Evolutionary conservation across 2,888 invertebrate species (phyloP).

Genomic region (Calliphora vomitoria): DNA sequence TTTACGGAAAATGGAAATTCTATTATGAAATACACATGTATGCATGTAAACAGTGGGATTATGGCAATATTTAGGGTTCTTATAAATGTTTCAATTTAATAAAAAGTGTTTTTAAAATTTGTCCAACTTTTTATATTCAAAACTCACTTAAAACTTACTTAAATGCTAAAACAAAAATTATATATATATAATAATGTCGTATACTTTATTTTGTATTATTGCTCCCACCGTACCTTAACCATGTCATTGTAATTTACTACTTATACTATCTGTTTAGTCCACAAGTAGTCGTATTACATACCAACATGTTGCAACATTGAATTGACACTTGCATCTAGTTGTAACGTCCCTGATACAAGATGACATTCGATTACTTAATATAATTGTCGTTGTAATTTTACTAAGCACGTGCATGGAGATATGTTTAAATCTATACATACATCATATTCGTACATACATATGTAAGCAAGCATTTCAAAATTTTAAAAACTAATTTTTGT

Average conservation of each 20-base stretch:
- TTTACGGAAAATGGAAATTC: constrained; percentile 14
- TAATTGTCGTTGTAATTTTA: constrained; percentile 47
- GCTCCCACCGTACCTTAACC: not conserved
- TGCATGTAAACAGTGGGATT: constrained; percentile 9
- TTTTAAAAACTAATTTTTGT: constrained; percentile 45
- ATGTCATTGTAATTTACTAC: constrained; percentile 13
- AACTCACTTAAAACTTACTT: too few relatives aligned
- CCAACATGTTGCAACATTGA: constrained; percentile 42
- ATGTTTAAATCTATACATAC: not conserved
- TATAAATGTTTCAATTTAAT: too few relatives aligned
- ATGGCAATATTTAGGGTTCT: too few relatives aligned
- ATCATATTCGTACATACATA: too few relatives aligned
- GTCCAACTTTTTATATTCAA: too few relatives aligned
- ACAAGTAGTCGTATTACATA: constrained; percentile 19
- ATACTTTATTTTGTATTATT: too few relatives aligned
- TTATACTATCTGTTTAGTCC: not conserved
- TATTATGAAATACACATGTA: not conserved
- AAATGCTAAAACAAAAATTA: too few relatives aligned
- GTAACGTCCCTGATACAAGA: constrained; percentile 26
- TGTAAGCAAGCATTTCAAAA: constrained; percentile 5
- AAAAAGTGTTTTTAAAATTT: too few relatives aligned
- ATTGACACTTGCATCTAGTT: constrained; percentile 56
- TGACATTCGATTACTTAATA: constrained; percentile 50
- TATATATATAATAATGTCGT: too few relatives aligned
- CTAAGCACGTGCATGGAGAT: constrained; percentile 29